Base-by-base conservation (phyloP, 2,888 invertebrate genomes). In the Campopleginae sp. region DNA sequence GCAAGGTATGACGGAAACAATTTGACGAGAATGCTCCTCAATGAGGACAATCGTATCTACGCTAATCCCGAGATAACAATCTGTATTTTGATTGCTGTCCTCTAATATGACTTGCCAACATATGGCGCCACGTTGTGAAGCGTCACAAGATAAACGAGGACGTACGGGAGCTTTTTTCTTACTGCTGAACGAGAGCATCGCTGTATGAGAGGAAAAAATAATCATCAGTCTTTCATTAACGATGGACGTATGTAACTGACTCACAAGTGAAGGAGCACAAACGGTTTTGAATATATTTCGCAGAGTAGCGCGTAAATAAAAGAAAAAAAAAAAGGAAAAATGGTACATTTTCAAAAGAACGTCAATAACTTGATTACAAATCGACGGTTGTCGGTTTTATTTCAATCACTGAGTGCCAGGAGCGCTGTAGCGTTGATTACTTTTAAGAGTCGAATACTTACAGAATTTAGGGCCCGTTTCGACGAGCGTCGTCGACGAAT, bases 381-480 rank as follows among this genome's bases (percentile, higher is more conserved):
- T 17, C 19, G 51, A 17, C 48, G n/a, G n/a, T n/a, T n/a, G n/a
- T n/a, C n/a, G n/a, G n/a, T n/a, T n/a, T n/a, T n/a, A n/a, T n/a
- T n/a, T n/a, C n/a, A n/a, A n/a, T n/a, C n/a, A n/a, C n/a, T n/a
- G n/a, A n/a, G n/a, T n/a, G n/a, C n/a, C 12, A n/a, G 5, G 12
- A 48, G 0, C 0, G 48, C 17, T n/a, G 17, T 48, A n/a, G 6
- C 8, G 19, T 48, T 48, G 51, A 51, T 51, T n/a, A n/a, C 42
- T 38, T 7, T 17, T 44, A 2, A 0, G 14, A 31, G n/a, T 70
- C 6, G 14, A 1, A 38, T 46, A 95, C 97, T 95, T 95, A 97
- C 97, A 97, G 94, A 98, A 98, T 94, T 98, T 98, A 91, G 97
- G 97, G 76, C 97, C 97, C 23, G 97, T 96, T 91, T 98, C 98